Base-by-base conservation (phyloP, 2,888 invertebrate species). In the Caenorhabditis parvicauda region DNA sequence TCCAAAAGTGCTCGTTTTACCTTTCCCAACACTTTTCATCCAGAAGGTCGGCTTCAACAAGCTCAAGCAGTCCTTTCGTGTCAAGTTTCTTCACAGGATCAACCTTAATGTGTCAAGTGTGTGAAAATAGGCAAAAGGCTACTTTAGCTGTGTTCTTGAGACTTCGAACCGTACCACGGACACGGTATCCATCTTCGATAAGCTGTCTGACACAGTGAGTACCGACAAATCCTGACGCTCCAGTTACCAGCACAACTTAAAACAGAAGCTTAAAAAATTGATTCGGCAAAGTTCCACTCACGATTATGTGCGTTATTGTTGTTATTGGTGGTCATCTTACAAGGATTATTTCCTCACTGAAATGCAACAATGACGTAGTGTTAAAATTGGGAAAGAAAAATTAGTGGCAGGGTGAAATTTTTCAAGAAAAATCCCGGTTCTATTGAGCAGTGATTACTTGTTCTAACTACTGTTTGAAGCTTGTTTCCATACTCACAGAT, bases 161-260 rank as follows among this genome's bases (percentile, higher is more conserved):
- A 43, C 61, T 61, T 24, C 79, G 54, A 24, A 79, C 79, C 1
- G 85, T 84, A 24, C 84, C 86, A 25, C 85, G 72, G 2, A 86
- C 85, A 48, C 74, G 67, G 74, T 84, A 84, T 1, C 84, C 85
- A 43, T 81, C 81, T 49, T 83, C 82, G 59, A 83, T 82, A 25
- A 86, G 79, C 63, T 82, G 81, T 62, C 83, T 81, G 21, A 85
- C 82, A 48, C 85, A 82, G 67, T 85, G 84, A 14, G 83, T 79
- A 22, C 83, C 85, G 49, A 85, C 80, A 74, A 81, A 86, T 47
- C 85, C 85, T 21, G 83, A 82, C 2, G 84, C 85, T 28, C 85
- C 85, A 22, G 85, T 86, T 38, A 86, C 85, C 53, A 86, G 76
- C 51, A 85, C 84, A 67, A 54, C 76, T 77, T 45, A 58, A 74